A percentile compares a stretch with the other conserved stretches of the same genome.
Conservation (phyloP, 1,140 invertebrate genomes). For the Dendroctonus ponderosae region DNA sequence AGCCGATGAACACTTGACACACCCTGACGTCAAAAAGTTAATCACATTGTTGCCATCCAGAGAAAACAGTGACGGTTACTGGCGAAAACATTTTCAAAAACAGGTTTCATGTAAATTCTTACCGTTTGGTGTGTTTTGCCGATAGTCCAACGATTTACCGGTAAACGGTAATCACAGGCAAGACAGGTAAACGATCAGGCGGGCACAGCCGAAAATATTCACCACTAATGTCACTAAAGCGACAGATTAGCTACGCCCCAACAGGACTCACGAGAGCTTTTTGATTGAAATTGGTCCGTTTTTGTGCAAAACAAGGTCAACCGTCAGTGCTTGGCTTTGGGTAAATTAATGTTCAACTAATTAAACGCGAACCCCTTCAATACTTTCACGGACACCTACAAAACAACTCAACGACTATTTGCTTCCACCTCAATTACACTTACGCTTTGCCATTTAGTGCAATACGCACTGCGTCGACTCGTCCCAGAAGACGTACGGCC, state of each 20-base stretch:
- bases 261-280: neutral
- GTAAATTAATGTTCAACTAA: too few species aligned
- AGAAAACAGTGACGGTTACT: conserved; percentile 12
- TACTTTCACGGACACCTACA: too few species aligned
- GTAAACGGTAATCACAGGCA: conserved; percentile 19
- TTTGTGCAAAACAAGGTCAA: too few species aligned
- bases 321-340: too few species aligned
- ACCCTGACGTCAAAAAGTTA: conserved; percentile 35
- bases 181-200: conserved; percentile 5
- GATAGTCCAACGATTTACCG: conserved; percentile 19
- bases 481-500: too few species aligned
- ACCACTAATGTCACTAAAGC: conserved; percentile 40
- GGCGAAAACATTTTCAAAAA: neutral
- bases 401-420: too few species aligned
- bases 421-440: too few species aligned
- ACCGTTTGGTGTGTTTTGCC: conserved; percentile 26
- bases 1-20: conserved; percentile 36
- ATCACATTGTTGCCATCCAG: conserved; percentile 18
- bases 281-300: too few species aligned
- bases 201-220: conserved; percentile 25
- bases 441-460: too few species aligned
- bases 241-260: conserved; percentile 43
- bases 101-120: conserved; percentile 14
- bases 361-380: too few species aligned
- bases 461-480: too few species aligned